Evolutionary conservation across 2,888 invertebrate genomes (phyloP).

Genomic region (Drosophila siamana): DNA sequence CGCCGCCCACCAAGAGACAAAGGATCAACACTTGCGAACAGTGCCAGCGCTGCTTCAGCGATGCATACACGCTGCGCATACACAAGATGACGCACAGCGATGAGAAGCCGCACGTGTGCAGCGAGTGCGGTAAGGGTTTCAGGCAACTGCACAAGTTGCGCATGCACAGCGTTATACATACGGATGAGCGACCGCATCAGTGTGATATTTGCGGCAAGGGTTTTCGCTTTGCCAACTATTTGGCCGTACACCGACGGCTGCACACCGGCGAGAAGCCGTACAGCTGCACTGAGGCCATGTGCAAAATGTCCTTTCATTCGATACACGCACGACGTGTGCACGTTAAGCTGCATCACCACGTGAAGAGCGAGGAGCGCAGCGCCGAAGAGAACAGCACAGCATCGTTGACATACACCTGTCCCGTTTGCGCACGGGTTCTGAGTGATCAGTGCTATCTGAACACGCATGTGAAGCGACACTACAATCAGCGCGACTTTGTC

Average conservation of each 20-base stretch:
- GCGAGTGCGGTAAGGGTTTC: conserved; percentile 79
- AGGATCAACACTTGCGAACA: conserved; percentile 56
- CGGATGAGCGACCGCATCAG: conserved; percentile 68
- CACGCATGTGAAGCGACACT: conserved; percentile 77
- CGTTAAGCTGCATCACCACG: conserved; percentile 51
- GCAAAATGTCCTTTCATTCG: conserved; percentile 62
- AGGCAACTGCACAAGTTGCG: conserved; percentile 79
- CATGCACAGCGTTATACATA: conserved; percentile 79
- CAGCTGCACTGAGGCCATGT: conserved; percentile 51
- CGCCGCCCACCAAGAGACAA: not conserved
- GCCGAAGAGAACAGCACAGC: conserved; percentile 1
- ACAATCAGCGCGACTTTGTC: conserved; percentile 69
- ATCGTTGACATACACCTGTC: conserved; percentile 63
- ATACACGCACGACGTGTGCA: conserved; percentile 66
- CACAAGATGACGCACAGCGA: conserved; percentile 82
- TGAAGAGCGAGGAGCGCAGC: not conserved
- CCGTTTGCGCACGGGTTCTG: conserved; percentile 72
- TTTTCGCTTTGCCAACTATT: conserved; percentile 79
- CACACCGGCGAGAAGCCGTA: conserved; percentile 83
- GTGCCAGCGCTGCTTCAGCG: conserved; percentile 71
- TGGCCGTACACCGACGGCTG: conserved; percentile 76
- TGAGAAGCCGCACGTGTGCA: conserved; percentile 78
- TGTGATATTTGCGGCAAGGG: conserved; percentile 81
- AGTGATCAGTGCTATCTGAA: conserved; percentile 79
- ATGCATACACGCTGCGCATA: conserved; percentile 77